Percentiles rank a stretch among this genome's conserved stretches.
Evolutionary conservation across 1,140 invertebrate genomes (phyloP).

Genomic region (Drosophila santomea): DNA sequence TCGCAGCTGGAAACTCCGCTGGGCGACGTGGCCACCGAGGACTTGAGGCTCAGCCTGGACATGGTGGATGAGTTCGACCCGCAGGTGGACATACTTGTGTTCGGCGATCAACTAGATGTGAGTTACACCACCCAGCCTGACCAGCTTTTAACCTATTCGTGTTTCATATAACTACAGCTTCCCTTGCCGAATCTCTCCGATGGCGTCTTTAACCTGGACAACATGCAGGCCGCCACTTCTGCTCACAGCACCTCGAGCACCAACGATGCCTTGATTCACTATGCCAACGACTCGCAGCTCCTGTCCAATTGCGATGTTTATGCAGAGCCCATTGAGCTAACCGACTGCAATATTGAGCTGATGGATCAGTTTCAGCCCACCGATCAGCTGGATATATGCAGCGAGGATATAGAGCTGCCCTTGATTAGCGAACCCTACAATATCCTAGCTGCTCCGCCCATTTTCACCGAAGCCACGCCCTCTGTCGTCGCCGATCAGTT

Average conservation of each 20-base stretch:
- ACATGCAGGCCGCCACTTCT: conserved; percentile 34
- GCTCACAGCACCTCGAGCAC: conserved; percentile 22
- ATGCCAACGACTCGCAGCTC: conserved; percentile 70
- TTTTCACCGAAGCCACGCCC: conserved; percentile 43
- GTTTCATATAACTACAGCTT: conserved; percentile 17
- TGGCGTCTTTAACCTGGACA: conserved; percentile 58
- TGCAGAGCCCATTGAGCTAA: conserved; percentile 59
- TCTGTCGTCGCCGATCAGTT: conserved; percentile 40
- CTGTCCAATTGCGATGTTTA: conserved; percentile 67
- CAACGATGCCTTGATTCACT: conserved; percentile 47
- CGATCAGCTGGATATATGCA: conserved; percentile 76
- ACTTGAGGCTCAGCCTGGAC: conserved; percentile 55
- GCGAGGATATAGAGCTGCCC: conserved; percentile 71
- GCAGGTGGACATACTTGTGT: conserved; percentile 74
- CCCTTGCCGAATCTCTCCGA: conserved; percentile 58
- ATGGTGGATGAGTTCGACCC: conserved; percentile 52
- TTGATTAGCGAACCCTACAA: conserved; percentile 61
- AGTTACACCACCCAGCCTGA: conserved; percentile 5
- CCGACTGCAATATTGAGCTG: conserved; percentile 79
- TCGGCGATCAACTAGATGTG: conserved; percentile 72
- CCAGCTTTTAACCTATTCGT: neutral
- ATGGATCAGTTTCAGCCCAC: conserved; percentile 81
- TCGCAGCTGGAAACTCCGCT: conserved; percentile 63
- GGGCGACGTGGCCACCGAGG: conserved; percentile 46
- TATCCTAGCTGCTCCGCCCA: conserved; percentile 53